Conservation (phyloP, 2,888 invertebrate genomes). For the Amiota mariae region DNA sequence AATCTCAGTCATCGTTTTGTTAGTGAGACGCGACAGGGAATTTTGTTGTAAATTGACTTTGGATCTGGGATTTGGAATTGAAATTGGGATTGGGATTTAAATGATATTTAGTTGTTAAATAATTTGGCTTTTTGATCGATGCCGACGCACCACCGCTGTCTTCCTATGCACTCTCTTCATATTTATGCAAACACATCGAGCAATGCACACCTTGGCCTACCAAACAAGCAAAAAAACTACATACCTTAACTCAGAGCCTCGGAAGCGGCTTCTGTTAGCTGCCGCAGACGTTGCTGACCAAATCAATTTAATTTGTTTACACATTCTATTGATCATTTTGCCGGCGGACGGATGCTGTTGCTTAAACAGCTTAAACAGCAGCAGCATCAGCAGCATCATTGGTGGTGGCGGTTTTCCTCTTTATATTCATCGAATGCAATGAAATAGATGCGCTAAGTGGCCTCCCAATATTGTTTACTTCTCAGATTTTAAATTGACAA, state of each 20-base stretch:
- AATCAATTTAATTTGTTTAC: slow-evolving; percentile 63
- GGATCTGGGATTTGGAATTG: too few relatives aligned
- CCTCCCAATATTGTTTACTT: slow-evolving; percentile 30
- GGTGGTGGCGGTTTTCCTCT: slow-evolving; percentile 16
- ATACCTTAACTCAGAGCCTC: slow-evolving; percentile 42
- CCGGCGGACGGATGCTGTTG: not conserved
- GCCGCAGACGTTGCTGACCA: slow-evolving; percentile 47
- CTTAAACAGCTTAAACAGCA: not conserved
- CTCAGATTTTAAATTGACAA: slow-evolving; percentile 53
- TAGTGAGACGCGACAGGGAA: slow-evolving; percentile 17
- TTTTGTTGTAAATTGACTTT: slow-evolving; percentile 31
- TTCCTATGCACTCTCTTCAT: not conserved
- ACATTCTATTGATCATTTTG: not conserved
- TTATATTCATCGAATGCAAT: not conserved
- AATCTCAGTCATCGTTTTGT: not conserved
- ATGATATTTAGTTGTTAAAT: slow-evolving; percentile 53
- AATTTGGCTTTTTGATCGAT: slow-evolving; percentile 53
- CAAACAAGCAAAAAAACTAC: not conserved
- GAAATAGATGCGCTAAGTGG: slow-evolving; percentile 64
- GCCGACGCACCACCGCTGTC: slow-evolving; percentile 31
- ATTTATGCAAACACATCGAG: slow-evolving; percentile 4
- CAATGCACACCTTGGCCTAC: slow-evolving; percentile 13
- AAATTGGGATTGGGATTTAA: not conserved
- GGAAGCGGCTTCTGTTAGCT: slow-evolving; percentile 62
- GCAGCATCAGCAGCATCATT: not conserved